Evolutionary conservation across 1,140 invertebrate species (phyloP).

Genomic region (Phenacoccus solenopsis): DNA sequence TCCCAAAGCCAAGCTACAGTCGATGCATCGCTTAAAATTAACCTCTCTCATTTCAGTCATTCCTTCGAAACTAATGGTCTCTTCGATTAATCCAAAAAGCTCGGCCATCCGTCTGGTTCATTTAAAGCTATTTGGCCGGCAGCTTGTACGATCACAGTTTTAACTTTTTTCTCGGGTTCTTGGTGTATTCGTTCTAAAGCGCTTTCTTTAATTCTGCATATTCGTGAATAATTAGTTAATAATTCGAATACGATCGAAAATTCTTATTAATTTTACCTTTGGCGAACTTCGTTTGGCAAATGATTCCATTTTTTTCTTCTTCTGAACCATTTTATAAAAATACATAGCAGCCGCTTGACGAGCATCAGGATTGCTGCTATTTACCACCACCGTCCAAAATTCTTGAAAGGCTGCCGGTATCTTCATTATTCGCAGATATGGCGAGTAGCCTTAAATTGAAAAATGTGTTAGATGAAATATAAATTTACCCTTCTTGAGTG

Average conservation of each 20-base stretch:
- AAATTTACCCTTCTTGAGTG: too few species aligned
- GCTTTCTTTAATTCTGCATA: background rate
- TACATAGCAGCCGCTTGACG: constrained; percentile 7
- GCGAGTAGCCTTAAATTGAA: background rate
- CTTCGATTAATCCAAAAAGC: background rate
- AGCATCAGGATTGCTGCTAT: background rate
- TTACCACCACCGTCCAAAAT: background rate
- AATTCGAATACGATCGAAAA: background rate
- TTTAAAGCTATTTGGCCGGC: background rate
- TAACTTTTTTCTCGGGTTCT: background rate
- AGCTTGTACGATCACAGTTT: background rate
- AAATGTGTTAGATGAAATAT: too few species aligned
- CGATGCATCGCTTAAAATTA: background rate
- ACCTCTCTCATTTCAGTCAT: constrained; percentile 7
- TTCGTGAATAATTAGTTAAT: background rate
- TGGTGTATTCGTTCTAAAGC: constrained; percentile 1
- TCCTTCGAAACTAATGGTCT: background rate
- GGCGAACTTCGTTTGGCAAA: background rate
- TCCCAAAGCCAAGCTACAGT: background rate
- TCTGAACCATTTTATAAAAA: background rate
- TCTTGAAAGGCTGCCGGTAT: background rate
- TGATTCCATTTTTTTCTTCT: background rate
- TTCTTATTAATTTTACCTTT: background rate
- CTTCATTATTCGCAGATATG: constrained; percentile 5
- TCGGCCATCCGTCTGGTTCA: background rate